These are phyloP conservation scores for Saguinus midas DNA, from an alignment of 2,113 vertebrate genomes.

Conservation along the genomic window DNA sequence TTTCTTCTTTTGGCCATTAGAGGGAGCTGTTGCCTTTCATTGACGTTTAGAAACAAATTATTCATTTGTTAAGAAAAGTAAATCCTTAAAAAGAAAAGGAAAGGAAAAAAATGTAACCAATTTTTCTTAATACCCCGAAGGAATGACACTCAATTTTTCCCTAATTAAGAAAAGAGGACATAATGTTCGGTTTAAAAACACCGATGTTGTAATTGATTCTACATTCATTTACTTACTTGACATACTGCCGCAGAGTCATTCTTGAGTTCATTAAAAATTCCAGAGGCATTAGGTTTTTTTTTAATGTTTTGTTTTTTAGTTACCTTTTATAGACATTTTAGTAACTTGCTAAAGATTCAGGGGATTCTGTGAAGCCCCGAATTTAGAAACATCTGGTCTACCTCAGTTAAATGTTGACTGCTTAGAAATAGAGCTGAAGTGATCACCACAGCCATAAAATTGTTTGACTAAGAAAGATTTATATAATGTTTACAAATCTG, in stretches of 20 bases:
- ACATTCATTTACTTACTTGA: slow-evolving; percentile 1
- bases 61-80: slow-evolving; percentile 18
- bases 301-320: slow-evolving; percentile 50
- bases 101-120: not conserved
- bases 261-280: slow-evolving; percentile 59
- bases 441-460: slow-evolving; percentile 72
- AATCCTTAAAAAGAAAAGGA: not conserved
- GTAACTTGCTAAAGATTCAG: slow-evolving; percentile 65
- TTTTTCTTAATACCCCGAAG: slow-evolving; percentile 15
- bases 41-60: slow-evolving; percentile 20
- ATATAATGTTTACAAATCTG: slow-evolving; percentile 79
- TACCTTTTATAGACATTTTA: slow-evolving; percentile 60
- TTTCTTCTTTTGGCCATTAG: slow-evolving; percentile 57
- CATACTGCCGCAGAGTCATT: slow-evolving; percentile 56
- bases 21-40: slow-evolving; percentile 45
- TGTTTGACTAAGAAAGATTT: slow-evolving; percentile 65
- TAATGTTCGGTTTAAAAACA: slow-evolving; percentile 21
- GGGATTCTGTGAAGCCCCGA: slow-evolving; percentile 58
- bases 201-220: not conserved
- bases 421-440: slow-evolving; percentile 69
- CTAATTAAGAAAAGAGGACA: slow-evolving; percentile 6
- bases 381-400: slow-evolving; percentile 79
- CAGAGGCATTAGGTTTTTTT: slow-evolving; percentile 41
- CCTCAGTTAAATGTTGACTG: slow-evolving; percentile 81
- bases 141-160: slow-evolving; percentile 8